phyloP scores from a whole-genome alignment of 2,113 vertebrate genomes.

The Etia nguti region DNA sequence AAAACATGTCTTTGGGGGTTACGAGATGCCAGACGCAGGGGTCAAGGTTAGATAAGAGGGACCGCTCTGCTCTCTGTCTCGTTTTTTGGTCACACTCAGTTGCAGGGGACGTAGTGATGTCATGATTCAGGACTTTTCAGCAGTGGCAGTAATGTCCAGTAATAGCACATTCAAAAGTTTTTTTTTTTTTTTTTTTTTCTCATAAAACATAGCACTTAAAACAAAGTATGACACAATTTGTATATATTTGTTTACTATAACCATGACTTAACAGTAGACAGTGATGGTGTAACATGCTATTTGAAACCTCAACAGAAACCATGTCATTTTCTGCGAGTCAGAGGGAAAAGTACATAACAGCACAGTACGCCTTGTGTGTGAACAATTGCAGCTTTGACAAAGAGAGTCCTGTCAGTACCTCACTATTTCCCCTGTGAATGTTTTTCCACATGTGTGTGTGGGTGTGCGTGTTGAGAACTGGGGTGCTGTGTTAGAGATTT shows the following conservation, averaged over 20 bases:
- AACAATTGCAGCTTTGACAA: conserved; percentile 49
- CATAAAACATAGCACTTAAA: not conserved
- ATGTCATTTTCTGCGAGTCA: not conserved
- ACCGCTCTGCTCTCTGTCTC: not conserved
- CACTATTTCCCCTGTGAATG: conserved; percentile 28
- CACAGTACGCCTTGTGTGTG: conserved; percentile 26
- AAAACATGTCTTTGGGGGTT: conserved; percentile 54
- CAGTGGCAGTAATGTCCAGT: not conserved
- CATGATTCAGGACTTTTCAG: conserved; percentile 5
- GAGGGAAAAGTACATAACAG: not conserved
- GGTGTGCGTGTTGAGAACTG: not conserved
- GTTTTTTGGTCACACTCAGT: not conserved
- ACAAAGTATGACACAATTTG: not conserved
- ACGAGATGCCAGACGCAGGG: conserved; percentile 33
- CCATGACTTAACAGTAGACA: not conserved
- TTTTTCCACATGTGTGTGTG: not conserved
- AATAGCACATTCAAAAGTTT: not conserved
- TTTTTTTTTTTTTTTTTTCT: not conserved
- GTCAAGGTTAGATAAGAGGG: conserved; percentile 53
- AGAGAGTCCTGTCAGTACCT: conserved; percentile 7
- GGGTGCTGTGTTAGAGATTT: not conserved
- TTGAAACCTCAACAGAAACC: not conserved
- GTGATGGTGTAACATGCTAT: not conserved
- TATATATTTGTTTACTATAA: not conserved
- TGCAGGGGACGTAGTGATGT: not conserved